Evolutionary conservation across 2,888 invertebrate species (phyloP), one percentile per base, ranked within the genome.

Genomic region (Odontomyia ornata): DNA sequence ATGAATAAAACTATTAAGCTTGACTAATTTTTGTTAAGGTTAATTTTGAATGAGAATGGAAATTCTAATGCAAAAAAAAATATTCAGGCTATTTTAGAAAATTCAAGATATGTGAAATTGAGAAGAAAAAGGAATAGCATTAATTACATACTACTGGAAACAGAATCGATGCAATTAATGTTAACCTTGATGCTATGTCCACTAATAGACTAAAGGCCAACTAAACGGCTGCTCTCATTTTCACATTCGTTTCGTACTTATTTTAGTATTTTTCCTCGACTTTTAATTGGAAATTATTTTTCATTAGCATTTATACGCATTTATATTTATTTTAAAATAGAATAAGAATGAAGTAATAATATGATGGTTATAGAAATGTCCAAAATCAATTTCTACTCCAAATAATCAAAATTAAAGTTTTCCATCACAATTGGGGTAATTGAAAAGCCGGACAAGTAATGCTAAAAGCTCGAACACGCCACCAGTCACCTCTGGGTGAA

Each of bases 211-310:
- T 60, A 60, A 60, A 21, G 60, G 60, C 60, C 4, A 60, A 60
- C 60, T 60, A 18, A 60, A 60, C 60, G 23, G 60, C 60, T 60
- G n/a, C 60, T 60, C 23, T 23, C 60, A 60, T 60, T 60, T 60
- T 60, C 60, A 25, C 60, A 60, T 60, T 25, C 60, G 25, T 21
- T 18, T 21, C 25, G 60, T 21, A 4, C 5, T 23, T 23, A 23
- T 23, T 60, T 23, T 5, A 15, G 27, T 82, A 81, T 82, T 88
- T 36, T 36, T 9, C 3, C 36, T 36, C 36, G 9, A n/a, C n/a
- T n/a, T n/a, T 36, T 36, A 36, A 36, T 36, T 36, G 3, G 3
- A 36, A 36, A 36, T 36, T 36, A 9, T 36, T 5, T 36, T 9
- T 9, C 5, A 36, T 36, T 36, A 5, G 36, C 36, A 36, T 36